Percentiles rank a stretch among this genome's conserved stretches.
These are phyloP conservation scores for Megalopta genalis DNA, from an alignment of 1,140 invertebrate species.

Conservation along the genomic window DNA sequence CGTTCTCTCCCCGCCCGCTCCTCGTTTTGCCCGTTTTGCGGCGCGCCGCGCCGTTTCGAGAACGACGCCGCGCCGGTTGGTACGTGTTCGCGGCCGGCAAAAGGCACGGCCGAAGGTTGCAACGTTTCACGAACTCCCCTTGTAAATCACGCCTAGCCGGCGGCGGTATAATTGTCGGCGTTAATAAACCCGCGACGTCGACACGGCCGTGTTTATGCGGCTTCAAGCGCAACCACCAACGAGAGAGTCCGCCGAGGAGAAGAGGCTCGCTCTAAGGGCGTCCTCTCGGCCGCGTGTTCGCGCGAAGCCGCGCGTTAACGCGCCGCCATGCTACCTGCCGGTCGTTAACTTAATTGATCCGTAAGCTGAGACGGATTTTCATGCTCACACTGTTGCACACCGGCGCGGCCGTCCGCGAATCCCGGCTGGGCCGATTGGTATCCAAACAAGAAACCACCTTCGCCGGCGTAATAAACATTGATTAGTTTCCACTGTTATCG, in stretches of 20 bases:
- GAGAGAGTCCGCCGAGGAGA: constrained; percentile 4
- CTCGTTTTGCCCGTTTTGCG: neutral
- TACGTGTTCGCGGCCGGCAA: constrained; percentile 10
- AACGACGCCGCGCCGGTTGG: neutral
- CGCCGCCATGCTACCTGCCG: constrained; percentile 42
- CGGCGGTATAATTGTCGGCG: constrained; percentile 70
- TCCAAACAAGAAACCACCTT: neutral
- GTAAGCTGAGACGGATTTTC: constrained; percentile 60
- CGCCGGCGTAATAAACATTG: neutral
- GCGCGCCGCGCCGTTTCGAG: constrained; percentile 15
- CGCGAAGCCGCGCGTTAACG: constrained; percentile 47
- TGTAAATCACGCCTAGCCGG: constrained; percentile 70
- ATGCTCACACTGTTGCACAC: constrained; percentile 36
- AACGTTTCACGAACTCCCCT: constrained; percentile 60
- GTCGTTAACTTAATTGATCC: constrained; percentile 71
- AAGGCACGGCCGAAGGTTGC: constrained; percentile 34
- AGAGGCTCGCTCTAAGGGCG: constrained; percentile 36
- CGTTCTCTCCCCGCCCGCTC: neutral
- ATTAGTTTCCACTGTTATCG: constrained; percentile 9
- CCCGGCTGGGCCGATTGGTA: no score
- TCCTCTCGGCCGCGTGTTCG: constrained; percentile 52
- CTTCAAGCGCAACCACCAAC: constrained; percentile 6
- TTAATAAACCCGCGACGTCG: constrained; percentile 70
- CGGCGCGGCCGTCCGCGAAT: constrained; percentile 9
- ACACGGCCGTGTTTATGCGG: constrained; percentile 58